Base-by-base conservation (phyloP, 64 coral and sea anemone genomes). In the Platygyra sinensis region DNA sequence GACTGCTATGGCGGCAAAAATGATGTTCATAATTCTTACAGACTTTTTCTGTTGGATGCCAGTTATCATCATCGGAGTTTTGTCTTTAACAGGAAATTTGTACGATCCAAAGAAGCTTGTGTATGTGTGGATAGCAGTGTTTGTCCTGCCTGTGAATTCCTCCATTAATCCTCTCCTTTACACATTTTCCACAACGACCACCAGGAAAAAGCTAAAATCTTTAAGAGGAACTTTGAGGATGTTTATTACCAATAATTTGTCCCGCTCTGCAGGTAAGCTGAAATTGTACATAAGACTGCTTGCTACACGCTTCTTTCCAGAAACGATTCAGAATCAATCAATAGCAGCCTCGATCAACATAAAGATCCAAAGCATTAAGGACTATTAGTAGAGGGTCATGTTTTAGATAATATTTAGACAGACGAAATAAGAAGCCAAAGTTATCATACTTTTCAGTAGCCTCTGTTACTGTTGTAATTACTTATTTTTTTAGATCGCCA, bases 11-110 rank as follows among this genome's bases (percentile, higher is more conserved):
- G 90, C 90, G 36, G 30, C 54, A 49, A 86, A 86, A 76, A 76
- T 92, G 74, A 75, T 86, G 67, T 86, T 92, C 72, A 92, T 92
- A 14, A 92, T 92, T 61, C 75, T 92, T 19, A 92, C 90, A 55
- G 89, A 90, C 64, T 82, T 90, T 67, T 73, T 64, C 46, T 90
- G 89, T 20, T 90, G 89, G 89, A 90, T 90, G 77, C 89, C 89
- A 11, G 77, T 90, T 72, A 90, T 90, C 25, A 22, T 90, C 18
- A 90, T 90, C 67, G 89, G 89, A 60, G 33, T 82, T 10, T 73
- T 90, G 25, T 80, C 89, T 0, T 51, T 90, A n/a, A 80, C 62
- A 0, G n/a, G 89, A 52, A 81, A 30, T 13, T 82, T 90, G 29
- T 72, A 80, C 29, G 89, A 90, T 14, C 89, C 89, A 61, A 65